Conservation (phyloP, 2,888 invertebrate genomes). For the Apamea epomidion region DNA sequence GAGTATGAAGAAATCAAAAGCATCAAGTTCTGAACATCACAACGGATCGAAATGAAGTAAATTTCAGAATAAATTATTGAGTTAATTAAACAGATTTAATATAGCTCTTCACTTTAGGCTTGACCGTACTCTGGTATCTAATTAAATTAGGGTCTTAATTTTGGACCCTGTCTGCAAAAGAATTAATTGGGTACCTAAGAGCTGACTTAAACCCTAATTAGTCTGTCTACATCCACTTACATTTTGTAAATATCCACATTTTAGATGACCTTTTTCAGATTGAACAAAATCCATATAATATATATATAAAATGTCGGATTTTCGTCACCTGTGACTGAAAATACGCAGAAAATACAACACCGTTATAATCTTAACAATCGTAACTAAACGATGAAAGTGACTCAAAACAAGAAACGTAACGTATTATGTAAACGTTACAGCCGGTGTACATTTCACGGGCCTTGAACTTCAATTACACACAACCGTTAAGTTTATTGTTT, state of each 20-base stretch:
- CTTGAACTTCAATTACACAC: slow-evolving; percentile 66
- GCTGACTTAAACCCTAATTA: slow-evolving; percentile 14
- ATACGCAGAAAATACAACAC: slow-evolving; percentile 15
- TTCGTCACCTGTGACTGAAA: neutral
- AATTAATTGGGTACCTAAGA: slow-evolving; percentile 10
- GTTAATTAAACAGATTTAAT: neutral
- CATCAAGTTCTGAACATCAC: neutral
- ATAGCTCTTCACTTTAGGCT: neutral
- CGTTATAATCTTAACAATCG: slow-evolving; percentile 12
- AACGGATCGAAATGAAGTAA: neutral
- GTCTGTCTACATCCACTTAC: neutral
- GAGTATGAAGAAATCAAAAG: neutral
- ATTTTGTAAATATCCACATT: neutral
- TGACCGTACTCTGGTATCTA: neutral
- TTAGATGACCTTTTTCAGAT: neutral
- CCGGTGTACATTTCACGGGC: slow-evolving; percentile 57
- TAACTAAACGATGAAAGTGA: slow-evolving; percentile 57
- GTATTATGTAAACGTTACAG: slow-evolving; percentile 61
- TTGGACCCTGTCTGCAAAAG: neutral
- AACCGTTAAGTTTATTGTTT: slow-evolving; percentile 65
- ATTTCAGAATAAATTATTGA: neutral
- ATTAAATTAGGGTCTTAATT: slow-evolving; percentile 19
- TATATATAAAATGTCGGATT: neutral
- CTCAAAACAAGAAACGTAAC: slow-evolving; percentile 53
- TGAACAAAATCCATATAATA: neutral